A percentile compares a stretch with the other conserved stretches of the same genome.
These are phyloP conservation scores for Drosophila kikkawai DNA, from an alignment of 1,140 invertebrate species.

Conservation along the genomic window DNA sequence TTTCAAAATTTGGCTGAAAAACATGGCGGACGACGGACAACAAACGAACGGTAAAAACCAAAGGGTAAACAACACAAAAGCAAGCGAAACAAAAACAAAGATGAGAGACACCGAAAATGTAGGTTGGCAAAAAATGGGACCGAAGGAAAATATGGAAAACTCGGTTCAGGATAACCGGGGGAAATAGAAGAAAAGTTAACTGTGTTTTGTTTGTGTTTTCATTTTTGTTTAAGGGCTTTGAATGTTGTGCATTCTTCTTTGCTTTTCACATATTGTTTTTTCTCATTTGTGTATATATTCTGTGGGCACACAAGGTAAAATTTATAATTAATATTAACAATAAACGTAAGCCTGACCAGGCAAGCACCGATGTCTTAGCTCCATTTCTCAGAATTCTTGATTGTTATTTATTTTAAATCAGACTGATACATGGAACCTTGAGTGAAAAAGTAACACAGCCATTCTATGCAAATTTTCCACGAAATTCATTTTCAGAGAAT, in stretches of 20 bases:
- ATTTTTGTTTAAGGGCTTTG: slow-evolving; percentile 58
- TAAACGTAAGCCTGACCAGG: no score
- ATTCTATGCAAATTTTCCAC: background rate
- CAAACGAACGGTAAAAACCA: slow-evolving; percentile 74
- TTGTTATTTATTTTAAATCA: background rate
- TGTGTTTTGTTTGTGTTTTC: slow-evolving; percentile 54
- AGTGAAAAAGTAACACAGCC: background rate
- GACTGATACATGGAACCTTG: background rate
- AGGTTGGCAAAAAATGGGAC: background rate
- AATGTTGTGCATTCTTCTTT: slow-evolving; percentile 38
- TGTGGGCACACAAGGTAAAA: background rate
- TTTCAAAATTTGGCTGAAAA: slow-evolving; percentile 78
- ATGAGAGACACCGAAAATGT: slow-evolving; percentile 33
- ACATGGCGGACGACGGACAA: slow-evolving; percentile 64
- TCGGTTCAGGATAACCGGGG: background rate
- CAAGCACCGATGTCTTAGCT: background rate
- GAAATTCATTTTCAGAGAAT: background rate
- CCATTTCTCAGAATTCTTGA: no score
- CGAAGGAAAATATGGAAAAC: slow-evolving; percentile 2
- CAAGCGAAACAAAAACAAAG: slow-evolving; percentile 53
- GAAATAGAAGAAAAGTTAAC: slow-evolving; percentile 14
- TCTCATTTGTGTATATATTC: background rate
- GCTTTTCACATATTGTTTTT: slow-evolving; percentile 7
- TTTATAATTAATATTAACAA: slow-evolving; percentile 4
- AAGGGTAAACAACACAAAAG: slow-evolving; percentile 72